Conservation (phyloP, 2,113 vertebrate species). For the Dipodomys spectabilis region DNA sequence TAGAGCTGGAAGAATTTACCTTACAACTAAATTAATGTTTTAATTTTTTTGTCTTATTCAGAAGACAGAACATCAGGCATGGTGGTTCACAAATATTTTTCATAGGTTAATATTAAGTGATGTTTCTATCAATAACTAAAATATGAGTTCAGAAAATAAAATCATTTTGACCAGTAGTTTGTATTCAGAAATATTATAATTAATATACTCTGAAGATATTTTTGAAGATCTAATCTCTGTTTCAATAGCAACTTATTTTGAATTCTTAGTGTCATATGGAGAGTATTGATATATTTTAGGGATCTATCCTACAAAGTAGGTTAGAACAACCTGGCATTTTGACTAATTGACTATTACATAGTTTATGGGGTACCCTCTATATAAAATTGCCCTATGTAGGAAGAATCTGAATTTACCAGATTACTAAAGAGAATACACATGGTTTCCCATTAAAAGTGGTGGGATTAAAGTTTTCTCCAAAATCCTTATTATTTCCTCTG, state of each 20-base stretch:
- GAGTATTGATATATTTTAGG: background rate
- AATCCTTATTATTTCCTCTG: slow-evolving; percentile 10
- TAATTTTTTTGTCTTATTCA: slow-evolving; percentile 13
- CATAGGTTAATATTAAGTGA: background rate
- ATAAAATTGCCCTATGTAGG: background rate
- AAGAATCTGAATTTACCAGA: slow-evolving; percentile 11
- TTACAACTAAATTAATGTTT: background rate
- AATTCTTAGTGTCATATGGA: background rate
- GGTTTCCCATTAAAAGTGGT: background rate
- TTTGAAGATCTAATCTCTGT: slow-evolving; percentile 27
- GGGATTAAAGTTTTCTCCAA: slow-evolving; percentile 12
- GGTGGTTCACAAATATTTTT: slow-evolving; percentile 39
- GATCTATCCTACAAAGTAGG: background rate
- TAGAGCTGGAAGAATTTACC: background rate
- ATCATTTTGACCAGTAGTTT: slow-evolving; percentile 19
- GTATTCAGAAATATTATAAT: background rate
- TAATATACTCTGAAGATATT: background rate
- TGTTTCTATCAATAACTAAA: slow-evolving; percentile 19
- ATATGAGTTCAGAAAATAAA: slow-evolving; percentile 7
- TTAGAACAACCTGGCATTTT: no score
- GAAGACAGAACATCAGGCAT: background rate
- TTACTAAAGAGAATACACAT: slow-evolving; percentile 6
- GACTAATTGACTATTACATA: no score
- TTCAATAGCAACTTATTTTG: slow-evolving; percentile 20
- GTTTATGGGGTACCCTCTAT: background rate